Conservation (phyloP, 2,113 vertebrate genomes). For the Apteryx mantelli region DNA sequence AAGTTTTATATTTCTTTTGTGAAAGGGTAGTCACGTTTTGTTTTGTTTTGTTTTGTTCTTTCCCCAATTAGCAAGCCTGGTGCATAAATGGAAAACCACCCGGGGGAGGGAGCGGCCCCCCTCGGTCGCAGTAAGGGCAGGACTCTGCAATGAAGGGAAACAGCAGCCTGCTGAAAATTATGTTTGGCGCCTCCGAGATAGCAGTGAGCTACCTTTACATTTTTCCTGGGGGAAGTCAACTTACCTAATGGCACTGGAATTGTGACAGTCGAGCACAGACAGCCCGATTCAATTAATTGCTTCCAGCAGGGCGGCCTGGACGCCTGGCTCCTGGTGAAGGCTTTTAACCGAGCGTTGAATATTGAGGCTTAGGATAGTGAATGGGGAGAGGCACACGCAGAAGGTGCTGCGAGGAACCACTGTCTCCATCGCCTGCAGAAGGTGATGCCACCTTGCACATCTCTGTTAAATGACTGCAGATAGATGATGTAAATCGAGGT, state of each 20-base stretch:
- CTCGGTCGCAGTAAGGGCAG: neutral
- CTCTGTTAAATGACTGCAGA: rapidly evolving
- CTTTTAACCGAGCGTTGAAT: neutral
- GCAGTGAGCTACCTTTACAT: neutral
- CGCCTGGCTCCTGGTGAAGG: too few species aligned
- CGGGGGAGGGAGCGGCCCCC: neutral
- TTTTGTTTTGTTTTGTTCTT: neutral
- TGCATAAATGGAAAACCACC: constrained; percentile 53
- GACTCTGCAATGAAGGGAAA: neutral
- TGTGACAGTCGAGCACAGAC: rapidly evolving
- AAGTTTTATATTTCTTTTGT: constrained; percentile 57
- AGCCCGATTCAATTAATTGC: rapidly evolving
- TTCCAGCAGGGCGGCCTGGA: rapidly evolving
- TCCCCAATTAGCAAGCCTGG: constrained; percentile 56
- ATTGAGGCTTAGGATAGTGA: rapidly evolving
- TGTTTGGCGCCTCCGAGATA: rapidly evolving
- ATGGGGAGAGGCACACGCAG: rapidly evolving
- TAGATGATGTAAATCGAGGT: neutral
- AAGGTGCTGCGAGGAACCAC: rapidly evolving
- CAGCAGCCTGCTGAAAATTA: rapidly evolving
- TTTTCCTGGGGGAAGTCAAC: rapidly evolving
- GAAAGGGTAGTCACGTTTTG: constrained; percentile 45
- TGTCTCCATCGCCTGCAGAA: neutral
- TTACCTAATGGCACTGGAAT: rapidly evolving
- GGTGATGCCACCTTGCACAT: neutral